Evolutionary conservation across 2,888 invertebrate genomes (phyloP).

Genomic region (Nemotelus pantherinus): DNA sequence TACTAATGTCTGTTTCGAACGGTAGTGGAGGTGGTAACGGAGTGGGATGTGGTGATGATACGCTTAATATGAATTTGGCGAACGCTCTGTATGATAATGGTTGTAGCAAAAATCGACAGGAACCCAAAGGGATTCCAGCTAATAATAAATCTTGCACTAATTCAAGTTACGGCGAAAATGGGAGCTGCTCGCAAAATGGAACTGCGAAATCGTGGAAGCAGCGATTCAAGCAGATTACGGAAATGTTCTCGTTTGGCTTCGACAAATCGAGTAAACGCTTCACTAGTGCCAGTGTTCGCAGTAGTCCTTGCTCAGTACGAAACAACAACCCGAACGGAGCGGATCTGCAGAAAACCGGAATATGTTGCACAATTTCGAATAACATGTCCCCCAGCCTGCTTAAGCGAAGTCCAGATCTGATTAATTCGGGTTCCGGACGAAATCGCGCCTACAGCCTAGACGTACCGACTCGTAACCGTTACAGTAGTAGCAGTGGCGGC

Average conservation of each 20-base stretch:
- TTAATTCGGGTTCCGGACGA: conserved; percentile 53
- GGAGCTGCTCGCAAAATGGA: conserved; percentile 51
- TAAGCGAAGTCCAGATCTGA: conserved; percentile 55
- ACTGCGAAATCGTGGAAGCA: conserved; percentile 60
- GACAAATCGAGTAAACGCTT: conserved; percentile 63
- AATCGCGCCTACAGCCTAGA: conserved; percentile 64
- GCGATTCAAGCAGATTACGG: conserved; percentile 63
- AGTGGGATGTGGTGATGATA: conserved; percentile 52
- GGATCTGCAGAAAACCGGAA: conserved; percentile 50
- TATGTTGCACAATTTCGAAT: conserved; percentile 63
- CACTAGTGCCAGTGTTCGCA: conserved; percentile 55
- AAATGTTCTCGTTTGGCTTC: conserved; percentile 64
- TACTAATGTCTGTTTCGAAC: conserved; percentile 44
- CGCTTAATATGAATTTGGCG: conserved; percentile 53
- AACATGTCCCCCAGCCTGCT: conserved; percentile 56
- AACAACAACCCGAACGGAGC: conserved; percentile 57
- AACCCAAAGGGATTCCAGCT: neutral
- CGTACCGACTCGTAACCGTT: conserved; percentile 60
- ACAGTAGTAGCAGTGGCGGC: conserved; percentile 60
- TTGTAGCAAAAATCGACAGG: conserved; percentile 38
- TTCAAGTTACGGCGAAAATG: conserved; percentile 42
- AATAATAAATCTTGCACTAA: conserved; percentile 29
- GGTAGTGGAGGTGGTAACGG: conserved; percentile 43
- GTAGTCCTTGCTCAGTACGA: conserved; percentile 60
- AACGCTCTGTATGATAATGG: conserved; percentile 32